Conservation (phyloP, 2,888 invertebrate species). For the Galerucella calmariensis region DNA sequence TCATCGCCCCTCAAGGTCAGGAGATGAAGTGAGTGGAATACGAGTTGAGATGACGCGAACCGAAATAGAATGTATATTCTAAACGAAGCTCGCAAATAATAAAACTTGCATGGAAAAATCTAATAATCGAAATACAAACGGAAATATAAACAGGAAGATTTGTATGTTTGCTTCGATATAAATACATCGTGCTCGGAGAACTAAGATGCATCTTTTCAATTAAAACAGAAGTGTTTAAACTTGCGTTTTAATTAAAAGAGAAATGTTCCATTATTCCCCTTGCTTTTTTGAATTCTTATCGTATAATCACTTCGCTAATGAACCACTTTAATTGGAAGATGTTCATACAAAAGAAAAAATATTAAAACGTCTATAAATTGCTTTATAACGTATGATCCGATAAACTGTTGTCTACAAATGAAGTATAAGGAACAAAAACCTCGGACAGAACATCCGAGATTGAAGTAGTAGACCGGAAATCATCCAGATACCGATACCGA, state of each 20-base stretch:
- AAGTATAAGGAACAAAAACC: too few species aligned
- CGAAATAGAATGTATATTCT: neutral
- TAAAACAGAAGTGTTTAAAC: neutral
- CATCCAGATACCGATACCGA: too few species aligned
- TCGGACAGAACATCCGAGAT: too few species aligned
- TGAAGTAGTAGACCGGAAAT: too few species aligned
- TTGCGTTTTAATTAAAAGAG: neutral
- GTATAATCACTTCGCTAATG: neutral
- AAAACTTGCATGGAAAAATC: neutral
- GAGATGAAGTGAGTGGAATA: slow-evolving; percentile 12
- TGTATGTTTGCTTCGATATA: neutral
- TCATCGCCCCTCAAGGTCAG: slow-evolving; percentile 16
- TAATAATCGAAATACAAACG: neutral
- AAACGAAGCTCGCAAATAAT: neutral
- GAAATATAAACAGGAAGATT: neutral
- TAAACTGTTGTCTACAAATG: too few species aligned
- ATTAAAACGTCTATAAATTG: neutral
- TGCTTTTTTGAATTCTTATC: neutral
- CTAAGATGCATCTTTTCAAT: neutral
- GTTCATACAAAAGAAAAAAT: neutral
- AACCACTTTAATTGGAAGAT: neutral
- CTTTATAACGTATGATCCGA: too few species aligned
- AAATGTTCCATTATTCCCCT: neutral
- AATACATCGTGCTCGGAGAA: neutral
- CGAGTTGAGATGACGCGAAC: slow-evolving; percentile 3